Base-by-base conservation (phyloP, 2,113 vertebrate species). In the Lepidothrix coronata region DNA sequence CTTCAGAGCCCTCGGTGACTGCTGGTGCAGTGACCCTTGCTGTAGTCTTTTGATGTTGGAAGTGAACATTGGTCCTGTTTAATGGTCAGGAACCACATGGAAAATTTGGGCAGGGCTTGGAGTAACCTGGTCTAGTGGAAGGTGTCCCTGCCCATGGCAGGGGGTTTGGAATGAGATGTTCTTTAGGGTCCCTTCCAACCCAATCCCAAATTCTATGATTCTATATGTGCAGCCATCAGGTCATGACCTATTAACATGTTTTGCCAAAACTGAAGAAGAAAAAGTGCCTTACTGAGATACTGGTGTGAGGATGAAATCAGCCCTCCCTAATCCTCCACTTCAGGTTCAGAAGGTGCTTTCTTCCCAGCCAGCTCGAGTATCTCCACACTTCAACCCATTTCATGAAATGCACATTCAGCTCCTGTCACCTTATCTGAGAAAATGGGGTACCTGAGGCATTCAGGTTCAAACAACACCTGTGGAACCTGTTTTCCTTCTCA, bases 241-340 rank as follows among this genome's bases (percentile, higher is more conserved):
- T 30, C 15, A 57, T 39, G 28, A 55, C 23, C 44, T 33, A 13
- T 28, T 58, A 68, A 72, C 6, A 15, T 11, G 33, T 5, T 71
- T 84, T 24, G 8, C 4, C 2, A n/a, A 66, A 59, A 61, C n/a
- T 20, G 65, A 54, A n/a, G 21, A 11, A 7, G 27, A n/a, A 31
- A 11, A n/a, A 58, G 1, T 12, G 5, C 14, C 24, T 23, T 9
- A 23, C 5, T 48, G 67, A 65, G 54, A 23, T 17, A 37, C 2
- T 20, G 25, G n/a, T 14, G 12, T 46, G 11, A 68, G 28, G 17
- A 22, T 91, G 51, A 66, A 71, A 54, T 62, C 20, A 73, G 14
- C 4, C 2, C 23, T 20, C 5, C 13, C 4, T 3, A 3, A 1
- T 4, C 7, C 12, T 21, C 48, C 3, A 1, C 25, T 58, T 68